A percentile compares a stretch with the other conserved stretches of the same genome.
These are phyloP conservation scores for Herpailurus yagouaroundi DNA, from an alignment of 2,113 vertebrate genomes.

Conservation along the genomic window DNA sequence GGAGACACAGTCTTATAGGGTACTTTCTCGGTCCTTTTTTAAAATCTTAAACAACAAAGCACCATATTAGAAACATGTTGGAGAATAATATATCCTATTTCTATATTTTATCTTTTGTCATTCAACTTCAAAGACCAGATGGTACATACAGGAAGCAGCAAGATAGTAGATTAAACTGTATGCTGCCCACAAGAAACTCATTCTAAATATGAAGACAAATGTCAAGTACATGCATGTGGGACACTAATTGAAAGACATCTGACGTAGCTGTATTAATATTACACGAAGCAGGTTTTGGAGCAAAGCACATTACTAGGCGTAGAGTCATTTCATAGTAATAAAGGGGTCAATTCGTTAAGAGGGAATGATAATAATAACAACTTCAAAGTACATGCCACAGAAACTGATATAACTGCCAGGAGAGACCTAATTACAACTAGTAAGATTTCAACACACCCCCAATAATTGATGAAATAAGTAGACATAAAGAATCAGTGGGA, in stretches of 20 bases:
- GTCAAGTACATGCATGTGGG: rapidly evolving
- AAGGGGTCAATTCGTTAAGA: background rate
- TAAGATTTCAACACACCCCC: background rate
- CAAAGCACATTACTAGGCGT: background rate
- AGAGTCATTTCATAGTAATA: background rate
- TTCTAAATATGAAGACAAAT: background rate
- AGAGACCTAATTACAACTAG: too few species aligned
- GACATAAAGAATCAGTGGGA: too few species aligned
- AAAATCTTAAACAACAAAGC: background rate
- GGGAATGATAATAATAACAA: background rate
- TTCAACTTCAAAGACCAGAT: background rate
- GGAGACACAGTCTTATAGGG: background rate
- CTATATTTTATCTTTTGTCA: background rate
- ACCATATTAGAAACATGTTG: background rate
- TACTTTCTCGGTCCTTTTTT: background rate
- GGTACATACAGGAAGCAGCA: background rate
- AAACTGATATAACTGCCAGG: background rate
- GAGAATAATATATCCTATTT: background rate
- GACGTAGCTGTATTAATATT: background rate
- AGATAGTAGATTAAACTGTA: background rate
- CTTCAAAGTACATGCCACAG: background rate
- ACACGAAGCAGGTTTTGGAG: background rate
- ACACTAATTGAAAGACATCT: background rate
- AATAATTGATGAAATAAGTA: background rate
- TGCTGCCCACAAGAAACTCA: background rate